A percentile compares a stretch with the other conserved stretches of the same genome.
These are phyloP conservation scores for Batillaria attramentaria DNA, from an alignment of 1,140 invertebrate species.

Conservation along the genomic window DNA sequence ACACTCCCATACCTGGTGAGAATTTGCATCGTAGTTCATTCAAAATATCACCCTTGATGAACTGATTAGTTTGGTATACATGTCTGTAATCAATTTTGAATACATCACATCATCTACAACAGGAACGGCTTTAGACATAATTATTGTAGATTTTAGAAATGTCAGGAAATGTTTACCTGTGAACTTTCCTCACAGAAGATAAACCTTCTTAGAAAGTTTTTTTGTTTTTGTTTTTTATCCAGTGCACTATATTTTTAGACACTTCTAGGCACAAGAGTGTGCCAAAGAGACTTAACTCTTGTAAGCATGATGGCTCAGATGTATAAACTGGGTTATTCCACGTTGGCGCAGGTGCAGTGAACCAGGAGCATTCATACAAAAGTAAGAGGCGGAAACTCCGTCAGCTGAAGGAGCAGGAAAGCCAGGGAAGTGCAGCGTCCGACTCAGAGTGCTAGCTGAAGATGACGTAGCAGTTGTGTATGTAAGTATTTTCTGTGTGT, in stretches of 20 bases:
- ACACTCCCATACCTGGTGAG: slow-evolving; percentile 78
- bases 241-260: not conserved
- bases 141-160: not conserved
- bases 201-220: not conserved
- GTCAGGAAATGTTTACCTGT: not conserved
- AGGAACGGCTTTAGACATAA: not conserved
- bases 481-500: not conserved
- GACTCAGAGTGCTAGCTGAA: slow-evolving; percentile 30
- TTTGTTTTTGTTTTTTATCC: not conserved
- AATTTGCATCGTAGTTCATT: not conserved
- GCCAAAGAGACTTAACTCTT: not conserved
- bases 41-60: too few species aligned
- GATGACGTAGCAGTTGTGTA: not conserved
- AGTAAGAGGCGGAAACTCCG: slow-evolving; percentile 62
- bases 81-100: not conserved
- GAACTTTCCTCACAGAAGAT: not conserved
- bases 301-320: not conserved
- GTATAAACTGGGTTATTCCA: slow-evolving; percentile 14
- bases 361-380: slow-evolving; percentile 63
- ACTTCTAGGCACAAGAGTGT: not conserved
- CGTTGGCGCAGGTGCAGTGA: slow-evolving; percentile 53
- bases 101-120: not conserved
- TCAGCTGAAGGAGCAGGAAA: slow-evolving; percentile 37
- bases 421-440: slow-evolving; percentile 25
- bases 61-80: too few species aligned